Percentiles rank a stretch among this genome's conserved stretches.
Evolutionary conservation across 2,113 vertebrate genomes (phyloP).

Genomic region (Heliornis fulica): DNA sequence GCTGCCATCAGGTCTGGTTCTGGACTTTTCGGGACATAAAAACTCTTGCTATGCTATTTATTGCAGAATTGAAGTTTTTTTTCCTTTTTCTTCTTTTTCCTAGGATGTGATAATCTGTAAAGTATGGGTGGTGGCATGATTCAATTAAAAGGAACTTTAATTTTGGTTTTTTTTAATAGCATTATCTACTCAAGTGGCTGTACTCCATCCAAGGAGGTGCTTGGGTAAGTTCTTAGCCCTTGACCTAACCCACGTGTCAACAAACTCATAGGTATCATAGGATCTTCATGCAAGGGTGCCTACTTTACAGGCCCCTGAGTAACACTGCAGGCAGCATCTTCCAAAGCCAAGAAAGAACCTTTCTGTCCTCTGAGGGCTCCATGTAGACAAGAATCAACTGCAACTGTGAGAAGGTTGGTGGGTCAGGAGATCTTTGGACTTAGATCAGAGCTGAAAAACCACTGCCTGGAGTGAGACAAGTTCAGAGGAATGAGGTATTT

Average conservation of each 20-base stretch:
- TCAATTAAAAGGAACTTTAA: not conserved
- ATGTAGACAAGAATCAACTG: not conserved
- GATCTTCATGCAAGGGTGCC: not conserved
- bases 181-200: not conserved
- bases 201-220: no score
- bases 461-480: not conserved
- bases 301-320: not conserved
- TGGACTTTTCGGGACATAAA: not conserved
- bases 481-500: not conserved
- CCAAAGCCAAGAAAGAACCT: not conserved
- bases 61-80: not conserved
- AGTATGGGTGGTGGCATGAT: not conserved
- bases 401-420: not conserved
- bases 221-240: not conserved
- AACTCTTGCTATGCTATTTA: not conserved
- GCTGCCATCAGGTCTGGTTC: not conserved
- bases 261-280: not conserved
- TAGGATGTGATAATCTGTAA: not conserved
- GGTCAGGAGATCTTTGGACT: not conserved
- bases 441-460: not conserved
- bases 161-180: no score
- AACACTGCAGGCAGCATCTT: not conserved
- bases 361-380: not conserved
- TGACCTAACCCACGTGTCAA: not conserved
- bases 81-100: no score